Evolutionary conservation across 2,888 invertebrate genomes (phyloP).

Genomic region (Unio delphinus): DNA sequence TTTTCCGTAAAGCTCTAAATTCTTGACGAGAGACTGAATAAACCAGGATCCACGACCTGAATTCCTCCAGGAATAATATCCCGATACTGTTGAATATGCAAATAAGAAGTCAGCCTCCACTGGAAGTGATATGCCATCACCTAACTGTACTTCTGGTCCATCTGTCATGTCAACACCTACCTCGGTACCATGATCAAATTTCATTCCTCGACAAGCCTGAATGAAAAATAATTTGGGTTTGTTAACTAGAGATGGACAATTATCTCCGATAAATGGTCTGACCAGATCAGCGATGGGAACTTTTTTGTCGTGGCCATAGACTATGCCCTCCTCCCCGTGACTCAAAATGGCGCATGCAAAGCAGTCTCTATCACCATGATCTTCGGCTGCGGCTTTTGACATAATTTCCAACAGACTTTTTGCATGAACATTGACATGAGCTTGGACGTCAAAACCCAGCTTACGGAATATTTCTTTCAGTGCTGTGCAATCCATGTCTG

Average conservation of each 20-base stretch:
- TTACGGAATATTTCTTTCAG: conserved; percentile 16
- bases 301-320: conserved; percentile 33
- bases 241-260: conserved; percentile 30
- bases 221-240: conserved; percentile 47
- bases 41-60: conserved; percentile 69
- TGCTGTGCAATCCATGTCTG: conserved; percentile 26
- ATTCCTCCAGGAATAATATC: conserved; percentile 70
- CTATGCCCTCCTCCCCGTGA: conserved; percentile 35
- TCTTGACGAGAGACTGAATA: conserved; percentile 62
- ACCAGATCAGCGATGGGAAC: conserved; percentile 24
- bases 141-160: too few relatives aligned
- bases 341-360: conserved; percentile 37
- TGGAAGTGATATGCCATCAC: too few relatives aligned
- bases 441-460: conserved; percentile 22
- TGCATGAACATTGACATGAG: conserved; percentile 11
- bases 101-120: conserved; percentile 64
- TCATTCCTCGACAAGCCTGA: conserved; percentile 40
- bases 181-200: conserved; percentile 21
- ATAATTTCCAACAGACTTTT: conserved; percentile 11
- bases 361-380: conserved; percentile 30
- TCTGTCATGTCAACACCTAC: conserved; percentile 13
- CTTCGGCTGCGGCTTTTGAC: conserved; percentile 18
- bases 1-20: conserved; percentile 52
- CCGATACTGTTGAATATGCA: conserved; percentile 68
- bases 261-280: conserved; percentile 21